phyloP scores from a whole-genome alignment of 2,113 vertebrate species.

The Syngnathoides biaculeatus region DNA sequence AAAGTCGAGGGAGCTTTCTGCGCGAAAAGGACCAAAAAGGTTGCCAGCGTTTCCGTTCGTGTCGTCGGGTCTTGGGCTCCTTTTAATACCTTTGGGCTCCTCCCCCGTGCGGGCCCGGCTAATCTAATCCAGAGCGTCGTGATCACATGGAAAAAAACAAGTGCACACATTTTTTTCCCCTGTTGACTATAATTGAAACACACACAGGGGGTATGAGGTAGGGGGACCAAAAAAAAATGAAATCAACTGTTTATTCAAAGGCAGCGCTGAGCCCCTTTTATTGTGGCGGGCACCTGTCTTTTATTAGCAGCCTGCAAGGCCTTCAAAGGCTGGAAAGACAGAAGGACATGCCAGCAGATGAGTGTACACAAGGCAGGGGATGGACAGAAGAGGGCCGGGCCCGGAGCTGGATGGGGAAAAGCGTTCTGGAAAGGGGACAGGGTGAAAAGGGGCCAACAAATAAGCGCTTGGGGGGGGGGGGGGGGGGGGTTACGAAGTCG shows the following conservation, averaged over 20 bases:
- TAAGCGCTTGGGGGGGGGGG: slow-evolving; percentile 39
- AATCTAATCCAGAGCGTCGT: slow-evolving; percentile 81
- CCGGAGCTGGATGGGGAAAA: slow-evolving; percentile 18
- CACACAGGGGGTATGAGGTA: slow-evolving; percentile 21
- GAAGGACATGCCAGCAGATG: slow-evolving; percentile 76
- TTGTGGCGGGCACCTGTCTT: slow-evolving; percentile 82
- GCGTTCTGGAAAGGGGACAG: slow-evolving; percentile 41
- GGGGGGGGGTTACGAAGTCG: slow-evolving; percentile 46
- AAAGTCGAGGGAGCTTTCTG: background rate
- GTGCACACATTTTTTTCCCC: slow-evolving; percentile 79
- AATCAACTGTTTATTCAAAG: slow-evolving; percentile 81
- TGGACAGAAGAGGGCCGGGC: slow-evolving; percentile 11
- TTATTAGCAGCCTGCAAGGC: slow-evolving; percentile 79
- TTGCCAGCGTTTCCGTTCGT: slow-evolving; percentile 51
- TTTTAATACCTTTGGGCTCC: slow-evolving; percentile 50
- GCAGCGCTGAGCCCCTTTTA: slow-evolving; percentile 74
- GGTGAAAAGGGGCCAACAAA: slow-evolving; percentile 47
- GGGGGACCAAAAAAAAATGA: slow-evolving; percentile 40
- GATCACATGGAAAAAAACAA: slow-evolving; percentile 81
- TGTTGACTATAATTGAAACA: slow-evolving; percentile 72
- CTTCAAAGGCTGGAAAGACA: slow-evolving; percentile 81
- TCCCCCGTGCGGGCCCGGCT: slow-evolving; percentile 55
- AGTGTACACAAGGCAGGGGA: slow-evolving; percentile 66
- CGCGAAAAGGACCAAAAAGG: slow-evolving; percentile 26
- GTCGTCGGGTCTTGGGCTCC: slow-evolving; percentile 44